Evolutionary conservation across 1,140 invertebrate genomes (phyloP), one percentile per base, ranked within the genome.

Genomic region (Polypedilum vanderplanki): DNA sequence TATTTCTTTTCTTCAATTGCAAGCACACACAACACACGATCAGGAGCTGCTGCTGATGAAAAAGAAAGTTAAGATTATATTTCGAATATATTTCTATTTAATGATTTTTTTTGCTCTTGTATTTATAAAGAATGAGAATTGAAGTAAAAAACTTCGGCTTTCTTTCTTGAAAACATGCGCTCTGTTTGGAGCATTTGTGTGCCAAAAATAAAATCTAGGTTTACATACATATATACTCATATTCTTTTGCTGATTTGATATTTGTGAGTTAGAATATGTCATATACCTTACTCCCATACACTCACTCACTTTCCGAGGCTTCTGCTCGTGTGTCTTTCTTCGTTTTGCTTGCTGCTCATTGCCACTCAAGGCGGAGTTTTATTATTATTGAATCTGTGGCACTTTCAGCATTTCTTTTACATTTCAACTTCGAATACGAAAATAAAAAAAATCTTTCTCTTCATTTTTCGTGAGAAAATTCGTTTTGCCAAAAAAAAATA

Each of bases 1-100:
- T 70, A 70, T 70, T 70, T 70, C 65, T 70, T 70, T 70, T 70
- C 65, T 70, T 70, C 65, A 70, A 70, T 70, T 70, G 64, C 64
- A 17, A 17, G 15, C 65, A 17, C 46, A 57, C 46, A 8, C 1
- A 15, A 57, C 2, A 57, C 1, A 57, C 10, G 24, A 33, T 33
- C 24, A 33, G 5, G 5, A 33, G 24, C 5, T 33, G n/a, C n/a
- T n/a, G n/a, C n/a, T 33, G 24, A 33, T n/a, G n/a, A n/a, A n/a
- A n/a, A n/a, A n/a, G n/a, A n/a, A n/a, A n/a, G 41, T 46, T 46
- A 15, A 46, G n/a, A n/a, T n/a, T n/a, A n/a, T n/a, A 15, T 15
- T 46, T 46, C 41, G n/a, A 57, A 15, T 57, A n/a, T n/a, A n/a
- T 57, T 57, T n/a, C 46, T 57, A n/a, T 57, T 57, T 57, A 57